Evolutionary conservation across 2,797 vertebrate genomes (phyloP), one percentile per base, ranked within the genome.

Genomic region (Gila robusta): DNA sequence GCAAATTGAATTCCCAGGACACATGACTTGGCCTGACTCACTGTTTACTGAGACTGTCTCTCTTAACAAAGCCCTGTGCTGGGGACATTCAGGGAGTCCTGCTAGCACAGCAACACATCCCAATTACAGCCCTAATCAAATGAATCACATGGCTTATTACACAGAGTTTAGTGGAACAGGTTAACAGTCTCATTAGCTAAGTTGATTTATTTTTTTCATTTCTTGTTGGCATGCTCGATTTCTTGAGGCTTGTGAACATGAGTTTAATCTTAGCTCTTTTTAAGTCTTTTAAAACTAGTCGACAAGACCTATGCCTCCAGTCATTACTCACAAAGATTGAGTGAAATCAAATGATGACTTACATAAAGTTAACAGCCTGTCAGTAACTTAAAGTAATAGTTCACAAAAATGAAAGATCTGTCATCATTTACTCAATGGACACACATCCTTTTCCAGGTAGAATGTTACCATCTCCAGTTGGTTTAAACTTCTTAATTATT

Each of bases 121-220:
- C 71, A 79, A 83, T 79, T 82, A 67, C 14, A 72, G 44, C n/a
- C 47, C 26, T 85, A 79, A 89, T 84, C 52, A 79, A 87, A 79
- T 85, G 6, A 47, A 81, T 80, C 44, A 83, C 39, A 76, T 80
- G 28, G 49, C 71, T 85, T 82, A 67, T 28, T 82, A 79, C 69
- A 79, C 49, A 49, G 71, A 59, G 39, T 79, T 49, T 69, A 59
- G 16, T 83, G 76, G 56, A 72, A 49, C 66, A 47, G 73, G 85
- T 81, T 56, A 81, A 47, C 28, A 41, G 80, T 86, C 66, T 76
- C 28, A 88, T 84, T 79, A 86, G 79, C 49, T 26, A 54, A 77
- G 72, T 11, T 54, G 16, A 84, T 67, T 84, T 83, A 16, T 54
- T 6, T 54, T 21, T 49, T 52, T 28, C 0, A 5, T 44, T 77